phyloP scores from a whole-genome alignment of 1,140 invertebrate species.

The Radopholus similis region DNA sequence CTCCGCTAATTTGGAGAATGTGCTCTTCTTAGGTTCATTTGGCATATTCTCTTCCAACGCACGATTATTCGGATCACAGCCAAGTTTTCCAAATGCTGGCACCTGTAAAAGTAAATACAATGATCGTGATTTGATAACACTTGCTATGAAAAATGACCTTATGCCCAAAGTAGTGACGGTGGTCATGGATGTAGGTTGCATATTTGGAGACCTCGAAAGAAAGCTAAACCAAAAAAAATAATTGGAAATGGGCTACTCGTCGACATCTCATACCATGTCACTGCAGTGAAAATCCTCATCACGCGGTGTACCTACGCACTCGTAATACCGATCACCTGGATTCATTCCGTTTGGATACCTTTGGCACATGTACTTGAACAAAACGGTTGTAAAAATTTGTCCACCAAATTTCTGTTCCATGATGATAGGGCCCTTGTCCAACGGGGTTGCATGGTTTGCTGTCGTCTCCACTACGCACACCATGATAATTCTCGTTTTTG shows the following conservation, averaged over 20 bases:
- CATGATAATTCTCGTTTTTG: constrained; percentile 16
- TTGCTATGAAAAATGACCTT: constrained; percentile 23
- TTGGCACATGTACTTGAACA: too few species aligned
- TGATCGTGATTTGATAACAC: not conserved
- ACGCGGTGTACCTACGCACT: constrained; percentile 35
- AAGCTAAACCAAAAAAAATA: too few species aligned
- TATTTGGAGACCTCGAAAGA: constrained; percentile 40
- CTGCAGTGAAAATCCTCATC: constrained; percentile 44
- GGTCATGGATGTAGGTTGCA: constrained; percentile 39
- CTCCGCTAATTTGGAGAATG: not conserved
- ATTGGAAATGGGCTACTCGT: too few species aligned
- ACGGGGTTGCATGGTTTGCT: constrained; percentile 31
- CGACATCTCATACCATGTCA: too few species aligned
- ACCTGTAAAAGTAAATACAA: constrained; percentile 14
- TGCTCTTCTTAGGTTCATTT: not conserved
- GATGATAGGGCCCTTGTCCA: constrained; percentile 27
- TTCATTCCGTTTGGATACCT: constrained; percentile 32
- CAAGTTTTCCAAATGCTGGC: constrained; percentile 27
- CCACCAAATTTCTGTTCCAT: constrained; percentile 32
- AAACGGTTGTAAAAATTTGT: too few species aligned
- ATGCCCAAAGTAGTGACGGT: constrained; percentile 48
- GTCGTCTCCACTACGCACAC: constrained; percentile 14
- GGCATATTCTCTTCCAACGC: not conserved
- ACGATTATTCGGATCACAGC: constrained; percentile 12
- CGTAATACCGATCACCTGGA: constrained; percentile 23